A percentile compares a stretch with the other conserved stretches of the same genome.
Evolutionary conservation across 2,113 vertebrate species (phyloP).

Genomic region (Ornithorhynchus anatinus): DNA sequence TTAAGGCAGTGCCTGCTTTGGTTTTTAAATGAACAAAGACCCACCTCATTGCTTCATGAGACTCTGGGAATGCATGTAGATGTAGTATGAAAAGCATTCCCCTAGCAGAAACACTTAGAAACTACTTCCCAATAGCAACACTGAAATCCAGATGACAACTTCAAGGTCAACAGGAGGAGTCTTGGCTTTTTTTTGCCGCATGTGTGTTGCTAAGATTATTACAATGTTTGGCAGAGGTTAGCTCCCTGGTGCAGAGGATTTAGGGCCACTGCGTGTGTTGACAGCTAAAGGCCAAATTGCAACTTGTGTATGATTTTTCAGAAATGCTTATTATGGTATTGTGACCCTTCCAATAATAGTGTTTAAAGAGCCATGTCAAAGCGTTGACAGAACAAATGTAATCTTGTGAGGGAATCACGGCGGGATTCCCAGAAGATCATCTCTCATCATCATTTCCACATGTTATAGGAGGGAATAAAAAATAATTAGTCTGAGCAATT

Average conservation of each 20-base stretch:
- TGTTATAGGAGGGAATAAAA: no score
- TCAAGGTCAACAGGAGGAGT: conserved; percentile 44
- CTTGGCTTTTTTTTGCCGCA: neutral
- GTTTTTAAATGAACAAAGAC: no score
- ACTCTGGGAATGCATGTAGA: no score
- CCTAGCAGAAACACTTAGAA: conserved; percentile 47
- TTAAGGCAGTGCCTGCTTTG: no score
- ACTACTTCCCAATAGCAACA: conserved; percentile 18
- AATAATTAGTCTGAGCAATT: no score
- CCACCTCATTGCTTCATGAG: no score
- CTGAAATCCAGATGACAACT: conserved; percentile 32
- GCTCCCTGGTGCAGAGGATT: conserved; percentile 42
- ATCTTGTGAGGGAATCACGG: neutral
- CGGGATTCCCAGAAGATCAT: neutral
- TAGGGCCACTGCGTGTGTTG: conserved; percentile 33
- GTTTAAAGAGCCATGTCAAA: no score
- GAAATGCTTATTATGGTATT: neutral
- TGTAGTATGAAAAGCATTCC: no score
- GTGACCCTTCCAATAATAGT: neutral
- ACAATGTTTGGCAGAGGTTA: conserved; percentile 9
- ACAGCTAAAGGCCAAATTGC: neutral
- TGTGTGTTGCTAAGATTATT: conserved; percentile 21
- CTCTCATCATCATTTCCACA: neutral
- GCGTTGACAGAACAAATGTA: neutral
- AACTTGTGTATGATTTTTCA: conserved; percentile 7